These are phyloP conservation scores for Python bivittatus DNA, from an alignment of 2,113 vertebrate genomes.

Conservation along the genomic window DNA sequence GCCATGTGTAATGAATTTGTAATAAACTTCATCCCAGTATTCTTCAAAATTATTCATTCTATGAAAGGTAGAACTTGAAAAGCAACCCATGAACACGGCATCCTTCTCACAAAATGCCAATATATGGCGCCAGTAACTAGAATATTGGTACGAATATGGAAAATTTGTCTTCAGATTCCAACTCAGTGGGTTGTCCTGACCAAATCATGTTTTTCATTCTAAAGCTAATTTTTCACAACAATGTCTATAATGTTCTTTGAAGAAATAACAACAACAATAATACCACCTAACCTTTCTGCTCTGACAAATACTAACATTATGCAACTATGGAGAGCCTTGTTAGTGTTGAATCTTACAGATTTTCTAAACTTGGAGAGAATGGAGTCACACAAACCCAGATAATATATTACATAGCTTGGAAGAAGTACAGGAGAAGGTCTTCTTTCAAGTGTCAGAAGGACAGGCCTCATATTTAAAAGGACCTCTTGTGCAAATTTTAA, in stretches of 20 bases:
- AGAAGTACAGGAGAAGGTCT: no score
- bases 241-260: not conserved
- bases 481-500: no score
- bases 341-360: no score
- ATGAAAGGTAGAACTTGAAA: not conserved
- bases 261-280: not conserved
- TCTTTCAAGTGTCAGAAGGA: no score
- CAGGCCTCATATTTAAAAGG: no score
- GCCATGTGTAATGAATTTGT: no score
- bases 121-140: not conserved
- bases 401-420: no score
- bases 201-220: not conserved
- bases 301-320: no score
- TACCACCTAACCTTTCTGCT: no score
- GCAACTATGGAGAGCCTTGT: no score
- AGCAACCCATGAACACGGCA: not conserved
- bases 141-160: not conserved
- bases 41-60: constrained; percentile 21
- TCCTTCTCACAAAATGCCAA: not conserved
- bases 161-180: not conserved
- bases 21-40: not conserved
- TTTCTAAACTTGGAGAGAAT: no score
- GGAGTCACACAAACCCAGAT: no score
- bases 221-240: not conserved
- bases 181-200: not conserved